Evolutionary conservation across 2,113 vertebrate species (phyloP).

Genomic region (Percina caprodes): DNA sequence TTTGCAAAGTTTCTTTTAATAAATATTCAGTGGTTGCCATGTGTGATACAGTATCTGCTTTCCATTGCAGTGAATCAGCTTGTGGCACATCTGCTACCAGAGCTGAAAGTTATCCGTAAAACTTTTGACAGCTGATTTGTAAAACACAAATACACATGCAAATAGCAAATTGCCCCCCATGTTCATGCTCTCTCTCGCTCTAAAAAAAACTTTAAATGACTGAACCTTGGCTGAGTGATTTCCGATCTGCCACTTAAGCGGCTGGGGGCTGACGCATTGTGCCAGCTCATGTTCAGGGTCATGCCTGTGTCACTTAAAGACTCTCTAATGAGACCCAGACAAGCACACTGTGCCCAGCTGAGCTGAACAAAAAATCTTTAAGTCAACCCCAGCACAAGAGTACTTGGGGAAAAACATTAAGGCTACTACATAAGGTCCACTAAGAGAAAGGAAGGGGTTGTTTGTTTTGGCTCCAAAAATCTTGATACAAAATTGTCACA

Average conservation of each 20-base stretch:
- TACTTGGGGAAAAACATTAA: conserved; percentile 16
- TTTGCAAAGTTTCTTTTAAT: conserved; percentile 10
- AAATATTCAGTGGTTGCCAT: conserved; percentile 10
- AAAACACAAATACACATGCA: conserved; percentile 32
- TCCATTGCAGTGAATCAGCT: conserved; percentile 41
- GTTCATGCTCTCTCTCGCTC: not conserved
- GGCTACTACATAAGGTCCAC: not conserved
- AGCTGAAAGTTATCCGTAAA: conserved; percentile 50
- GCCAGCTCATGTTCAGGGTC: conserved; percentile 74
- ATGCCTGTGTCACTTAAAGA: conserved; percentile 64
- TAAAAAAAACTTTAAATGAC: conserved; percentile 63
- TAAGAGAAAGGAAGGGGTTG: not conserved
- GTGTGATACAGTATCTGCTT: not conserved
- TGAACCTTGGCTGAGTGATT: conserved; percentile 56
- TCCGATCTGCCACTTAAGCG: conserved; percentile 65
- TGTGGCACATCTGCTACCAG: conserved; percentile 27
- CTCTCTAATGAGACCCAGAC: conserved; percentile 72
- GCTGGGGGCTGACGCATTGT: conserved; percentile 56
- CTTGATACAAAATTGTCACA: not conserved
- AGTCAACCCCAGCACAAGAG: conserved; percentile 42
- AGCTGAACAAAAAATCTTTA: conserved; percentile 37
- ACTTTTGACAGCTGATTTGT: conserved; percentile 57
- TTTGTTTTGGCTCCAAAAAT: not conserved
- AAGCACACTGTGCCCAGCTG: conserved; percentile 42
- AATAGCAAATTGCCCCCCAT: conserved; percentile 27